These are phyloP conservation scores for Prunella fulvescens DNA, from an alignment of 2,113 vertebrate genomes.

Conservation along the genomic window DNA sequence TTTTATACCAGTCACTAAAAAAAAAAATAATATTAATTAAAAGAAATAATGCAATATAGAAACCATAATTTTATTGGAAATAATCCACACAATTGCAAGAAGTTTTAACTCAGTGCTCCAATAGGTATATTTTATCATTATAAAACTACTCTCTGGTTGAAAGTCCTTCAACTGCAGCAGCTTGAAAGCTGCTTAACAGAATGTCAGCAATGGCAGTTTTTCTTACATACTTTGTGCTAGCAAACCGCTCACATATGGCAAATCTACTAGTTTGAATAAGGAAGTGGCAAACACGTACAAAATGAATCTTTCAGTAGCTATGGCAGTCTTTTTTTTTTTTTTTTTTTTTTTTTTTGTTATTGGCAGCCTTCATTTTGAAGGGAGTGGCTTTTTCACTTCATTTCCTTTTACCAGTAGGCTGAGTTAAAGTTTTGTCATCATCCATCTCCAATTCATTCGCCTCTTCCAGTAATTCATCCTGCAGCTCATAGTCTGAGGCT, in stretches of 20 bases:
- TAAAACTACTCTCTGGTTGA: neutral
- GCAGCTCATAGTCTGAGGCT: neutral
- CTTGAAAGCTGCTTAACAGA: neutral
- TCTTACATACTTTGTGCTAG: neutral
- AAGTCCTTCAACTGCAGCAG: neutral
- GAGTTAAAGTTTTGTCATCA: neutral
- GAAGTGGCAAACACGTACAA: neutral
- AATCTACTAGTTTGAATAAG: neutral
- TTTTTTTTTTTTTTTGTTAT: neutral
- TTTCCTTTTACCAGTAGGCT: neutral
- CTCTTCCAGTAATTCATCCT: constrained; percentile 31
- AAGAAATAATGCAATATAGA: neutral
- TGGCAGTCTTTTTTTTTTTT: neutral
- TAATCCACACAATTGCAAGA: neutral
- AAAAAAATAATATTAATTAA: neutral
- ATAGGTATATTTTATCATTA: neutral
- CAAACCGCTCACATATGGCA: neutral
- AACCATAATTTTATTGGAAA: neutral
- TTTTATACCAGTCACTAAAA: neutral
- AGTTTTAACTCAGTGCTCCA: neutral
- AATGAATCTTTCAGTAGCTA: neutral
- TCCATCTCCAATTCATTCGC: neutral
- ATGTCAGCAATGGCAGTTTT: neutral
- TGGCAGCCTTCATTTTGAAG: neutral
- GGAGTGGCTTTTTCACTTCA: neutral